Conservation (phyloP, 2,113 vertebrate genomes). For the Pelmatolapia mariae region DNA sequence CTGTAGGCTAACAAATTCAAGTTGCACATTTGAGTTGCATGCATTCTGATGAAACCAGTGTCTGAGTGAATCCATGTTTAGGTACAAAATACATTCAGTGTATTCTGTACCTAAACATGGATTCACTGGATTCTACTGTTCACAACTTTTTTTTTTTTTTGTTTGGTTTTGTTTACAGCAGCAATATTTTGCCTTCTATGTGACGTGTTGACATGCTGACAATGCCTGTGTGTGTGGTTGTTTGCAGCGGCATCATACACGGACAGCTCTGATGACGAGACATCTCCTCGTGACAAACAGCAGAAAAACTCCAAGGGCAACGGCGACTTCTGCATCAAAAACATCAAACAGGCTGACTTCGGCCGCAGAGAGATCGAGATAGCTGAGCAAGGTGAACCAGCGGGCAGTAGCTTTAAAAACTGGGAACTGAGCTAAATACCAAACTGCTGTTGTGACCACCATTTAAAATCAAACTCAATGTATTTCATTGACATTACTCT, state of each 20-base stretch:
- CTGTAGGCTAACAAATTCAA: neutral
- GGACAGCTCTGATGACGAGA: slow-evolving; percentile 98
- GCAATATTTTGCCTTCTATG: neutral
- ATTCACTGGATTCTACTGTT: neutral
- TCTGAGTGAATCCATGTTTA: neutral
- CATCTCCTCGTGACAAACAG: slow-evolving; percentile 95
- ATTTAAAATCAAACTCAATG: neutral
- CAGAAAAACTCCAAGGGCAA: slow-evolving; percentile 96
- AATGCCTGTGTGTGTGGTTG: neutral
- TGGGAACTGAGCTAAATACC: neutral
- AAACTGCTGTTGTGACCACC: neutral
- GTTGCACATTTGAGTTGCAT: neutral
- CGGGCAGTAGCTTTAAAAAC: neutral
- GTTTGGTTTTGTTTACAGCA: neutral
- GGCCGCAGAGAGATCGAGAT: slow-evolving; percentile 98
- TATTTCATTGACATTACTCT: neutral
- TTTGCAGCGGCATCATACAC: slow-evolving; percentile 94
- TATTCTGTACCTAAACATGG: neutral
- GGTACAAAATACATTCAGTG: neutral
- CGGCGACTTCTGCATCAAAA: slow-evolving; percentile 96
- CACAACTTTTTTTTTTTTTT: neutral
- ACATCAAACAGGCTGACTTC: slow-evolving; percentile 97
- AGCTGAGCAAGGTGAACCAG: slow-evolving; percentile 83
- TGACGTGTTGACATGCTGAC: neutral
- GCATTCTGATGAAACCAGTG: neutral